Conservation (phyloP, 2,888 invertebrate species). For the Diadromus collaris region DNA sequence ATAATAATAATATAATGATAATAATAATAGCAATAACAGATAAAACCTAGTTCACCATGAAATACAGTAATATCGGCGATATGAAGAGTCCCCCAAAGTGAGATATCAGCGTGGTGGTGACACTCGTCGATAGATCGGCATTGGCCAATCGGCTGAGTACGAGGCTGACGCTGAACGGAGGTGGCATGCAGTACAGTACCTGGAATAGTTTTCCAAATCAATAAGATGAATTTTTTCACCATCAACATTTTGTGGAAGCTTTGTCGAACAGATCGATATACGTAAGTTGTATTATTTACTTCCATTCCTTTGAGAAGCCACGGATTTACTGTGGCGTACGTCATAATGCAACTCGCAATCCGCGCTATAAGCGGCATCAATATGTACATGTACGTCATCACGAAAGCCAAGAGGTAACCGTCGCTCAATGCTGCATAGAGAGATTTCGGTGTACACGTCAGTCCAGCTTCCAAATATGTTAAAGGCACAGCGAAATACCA, state of each 20-base stretch:
- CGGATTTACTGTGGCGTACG: slow-evolving; percentile 71
- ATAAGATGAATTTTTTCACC: not conserved
- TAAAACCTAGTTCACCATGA: slow-evolving; percentile 71
- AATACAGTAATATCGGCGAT: slow-evolving; percentile 76
- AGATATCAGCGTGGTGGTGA: slow-evolving; percentile 74
- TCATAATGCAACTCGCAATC: slow-evolving; percentile 71
- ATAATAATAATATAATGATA: no score
- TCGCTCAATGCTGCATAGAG: slow-evolving; percentile 71
- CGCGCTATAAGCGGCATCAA: slow-evolving; percentile 74
- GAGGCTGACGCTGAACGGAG: slow-evolving; percentile 76
- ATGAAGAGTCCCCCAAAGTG: slow-evolving; percentile 76
- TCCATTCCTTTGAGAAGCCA: slow-evolving; percentile 78
- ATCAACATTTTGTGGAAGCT: not conserved
- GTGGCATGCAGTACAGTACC: slow-evolving; percentile 79
- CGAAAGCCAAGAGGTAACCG: slow-evolving; percentile 73
- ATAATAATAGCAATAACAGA: not conserved
- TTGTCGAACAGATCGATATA: not conserved
- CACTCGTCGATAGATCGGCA: slow-evolving; percentile 77
- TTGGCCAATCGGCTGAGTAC: slow-evolving; percentile 75
- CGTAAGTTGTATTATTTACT: slow-evolving; percentile 67
- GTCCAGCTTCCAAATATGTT: slow-evolving; percentile 77
- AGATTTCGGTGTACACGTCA: slow-evolving; percentile 73
- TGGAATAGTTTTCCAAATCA: slow-evolving; percentile 61
- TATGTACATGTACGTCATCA: slow-evolving; percentile 75
- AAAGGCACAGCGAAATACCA: slow-evolving; percentile 77